These are phyloP conservation scores for Carabus problematicus DNA, from an alignment of 2,888 invertebrate species.

Conservation along the genomic window DNA sequence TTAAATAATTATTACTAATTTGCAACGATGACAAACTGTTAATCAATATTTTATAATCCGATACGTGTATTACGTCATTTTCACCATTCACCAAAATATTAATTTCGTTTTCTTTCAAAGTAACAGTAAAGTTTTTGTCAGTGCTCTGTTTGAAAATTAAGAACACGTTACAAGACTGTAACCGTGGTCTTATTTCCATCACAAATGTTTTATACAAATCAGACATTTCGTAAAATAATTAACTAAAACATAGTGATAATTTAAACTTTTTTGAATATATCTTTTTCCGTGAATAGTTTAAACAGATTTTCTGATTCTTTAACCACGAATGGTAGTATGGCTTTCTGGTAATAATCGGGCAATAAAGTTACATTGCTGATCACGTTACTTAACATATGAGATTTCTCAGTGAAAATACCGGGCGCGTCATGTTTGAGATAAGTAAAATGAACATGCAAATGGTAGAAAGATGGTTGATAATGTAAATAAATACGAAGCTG, in stretches of 20 bases:
- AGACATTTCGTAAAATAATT: conserved; percentile 45
- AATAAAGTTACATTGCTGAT: conserved; percentile 88
- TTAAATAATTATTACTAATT: conserved; percentile 50
- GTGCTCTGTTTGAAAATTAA: conserved; percentile 62
- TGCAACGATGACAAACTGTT: conserved; percentile 54
- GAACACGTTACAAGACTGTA: conserved; percentile 69
- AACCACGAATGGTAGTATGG: conserved; percentile 80
- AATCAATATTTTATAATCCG: conserved; percentile 49
- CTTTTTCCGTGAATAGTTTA: conserved; percentile 68
- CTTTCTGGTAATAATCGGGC: conserved; percentile 83
- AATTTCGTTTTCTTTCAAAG: conserved; percentile 48
- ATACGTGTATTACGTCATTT: conserved; percentile 47
- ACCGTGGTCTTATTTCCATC: conserved; percentile 66
- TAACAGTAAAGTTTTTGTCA: conserved; percentile 49
- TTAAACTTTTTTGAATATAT: conserved; percentile 60
- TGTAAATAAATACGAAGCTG: conserved; percentile 88
- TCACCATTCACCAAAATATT: conserved; percentile 45
- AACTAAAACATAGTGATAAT: conserved; percentile 47
- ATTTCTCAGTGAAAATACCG: conserved; percentile 83
- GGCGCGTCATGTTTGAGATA: conserved; percentile 80
- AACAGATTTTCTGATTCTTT: conserved; percentile 79
- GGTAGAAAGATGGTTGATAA: conserved; percentile 97
- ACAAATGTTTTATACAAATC: conserved; percentile 60
- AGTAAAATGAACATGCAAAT: conserved; percentile 94
- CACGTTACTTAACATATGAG: conserved; percentile 86